Evolutionary conservation across 2,113 vertebrate species (phyloP).

Genomic region (Indicator indicator): DNA sequence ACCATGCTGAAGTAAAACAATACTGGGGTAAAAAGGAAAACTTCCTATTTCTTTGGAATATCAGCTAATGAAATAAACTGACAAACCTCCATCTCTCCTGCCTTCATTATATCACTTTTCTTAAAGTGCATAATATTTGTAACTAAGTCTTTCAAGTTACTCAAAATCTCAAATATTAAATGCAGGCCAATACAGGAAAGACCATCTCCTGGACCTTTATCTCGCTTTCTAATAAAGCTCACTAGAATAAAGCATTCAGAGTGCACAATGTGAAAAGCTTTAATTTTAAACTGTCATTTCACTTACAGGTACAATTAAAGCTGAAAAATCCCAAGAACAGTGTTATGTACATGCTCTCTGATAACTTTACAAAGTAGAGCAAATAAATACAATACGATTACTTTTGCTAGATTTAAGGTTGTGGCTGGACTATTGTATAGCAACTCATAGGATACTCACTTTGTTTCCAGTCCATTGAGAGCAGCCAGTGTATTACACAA

Average conservation of each 20-base stretch:
- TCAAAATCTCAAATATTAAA: not conserved
- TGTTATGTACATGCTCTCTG: not conserved
- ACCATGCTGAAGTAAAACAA: not conserved
- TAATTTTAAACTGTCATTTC: not conserved
- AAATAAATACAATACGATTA: not conserved
- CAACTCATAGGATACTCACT: constrained; percentile 76
- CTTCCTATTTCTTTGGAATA: not conserved
- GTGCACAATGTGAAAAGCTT: not conserved
- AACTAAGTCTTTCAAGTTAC: not conserved
- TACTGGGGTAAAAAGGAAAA: not conserved
- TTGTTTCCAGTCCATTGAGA: constrained; percentile 92
- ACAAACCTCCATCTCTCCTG: not conserved
- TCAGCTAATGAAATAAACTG: not conserved
- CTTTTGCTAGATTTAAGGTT: not conserved
- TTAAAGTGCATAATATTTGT: not conserved
- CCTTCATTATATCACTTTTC: not conserved
- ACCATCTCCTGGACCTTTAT: not conserved
- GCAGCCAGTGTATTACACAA: constrained; percentile 94
- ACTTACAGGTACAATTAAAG: not conserved
- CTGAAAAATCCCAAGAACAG: not conserved
- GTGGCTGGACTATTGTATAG: not conserved
- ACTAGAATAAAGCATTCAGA: not conserved
- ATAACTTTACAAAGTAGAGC: not conserved
- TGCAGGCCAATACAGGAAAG: not conserved
- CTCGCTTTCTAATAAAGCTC: not conserved